These are phyloP conservation scores for Hassar affinis DNA, from an alignment of 2,113 vertebrate species.

Conservation along the genomic window DNA sequence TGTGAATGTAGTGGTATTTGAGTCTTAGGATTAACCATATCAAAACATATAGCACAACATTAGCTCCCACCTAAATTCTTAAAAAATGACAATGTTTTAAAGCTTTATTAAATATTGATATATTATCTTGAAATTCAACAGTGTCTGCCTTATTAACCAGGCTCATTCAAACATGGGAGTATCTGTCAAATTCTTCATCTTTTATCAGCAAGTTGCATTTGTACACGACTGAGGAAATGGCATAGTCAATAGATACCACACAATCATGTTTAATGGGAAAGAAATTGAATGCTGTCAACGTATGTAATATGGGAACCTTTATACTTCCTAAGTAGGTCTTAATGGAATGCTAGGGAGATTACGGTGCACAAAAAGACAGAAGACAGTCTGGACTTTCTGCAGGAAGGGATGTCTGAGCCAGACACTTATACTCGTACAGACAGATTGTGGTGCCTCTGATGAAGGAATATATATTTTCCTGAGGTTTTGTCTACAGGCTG, in stretches of 20 bases:
- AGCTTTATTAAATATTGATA: background rate
- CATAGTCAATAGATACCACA: background rate
- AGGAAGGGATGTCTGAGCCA: too few species aligned
- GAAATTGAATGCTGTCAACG: background rate
- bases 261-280: background rate
- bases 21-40: background rate
- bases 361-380: too few species aligned
- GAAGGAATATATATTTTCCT: background rate
- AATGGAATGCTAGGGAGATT: background rate
- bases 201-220: background rate
- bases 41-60: background rate
- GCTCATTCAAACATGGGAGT: too few species aligned
- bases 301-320: background rate
- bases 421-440: background rate
- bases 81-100: background rate
- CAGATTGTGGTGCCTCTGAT: background rate
- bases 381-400: too few species aligned
- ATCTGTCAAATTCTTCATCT: background rate
- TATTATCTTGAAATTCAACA: background rate
- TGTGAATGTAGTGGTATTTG: background rate
- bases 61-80: background rate
- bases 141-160: too few species aligned
- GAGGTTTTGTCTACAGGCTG: background rate
- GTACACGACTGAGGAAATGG: background rate
- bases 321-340: slow-evolving; percentile 1